Evolutionary conservation across 2,888 invertebrate genomes (phyloP), one percentile per base, ranked within the genome.

Genomic region (Cordilura impudica): DNA sequence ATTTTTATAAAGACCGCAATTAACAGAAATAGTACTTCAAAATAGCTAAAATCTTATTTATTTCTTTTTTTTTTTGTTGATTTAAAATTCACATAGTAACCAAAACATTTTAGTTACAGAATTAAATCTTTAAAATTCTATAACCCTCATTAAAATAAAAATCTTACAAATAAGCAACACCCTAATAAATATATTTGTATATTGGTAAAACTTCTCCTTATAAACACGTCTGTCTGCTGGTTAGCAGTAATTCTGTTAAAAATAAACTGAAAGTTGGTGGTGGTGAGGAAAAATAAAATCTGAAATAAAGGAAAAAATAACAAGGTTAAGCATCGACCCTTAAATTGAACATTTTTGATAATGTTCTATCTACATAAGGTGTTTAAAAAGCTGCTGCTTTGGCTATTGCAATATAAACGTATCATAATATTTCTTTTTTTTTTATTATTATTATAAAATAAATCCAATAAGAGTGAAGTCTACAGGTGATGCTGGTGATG

Each of bases 321-420:
- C 60, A 75, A 79, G 75, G 71, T 71, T 67, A 74, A 71, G 67
- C 66, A 75, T 66, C 71, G 74, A 75, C 74, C 74, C 78, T 79
- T 74, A 71, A 70, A 77, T 60, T 77, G 66, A 71, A 71, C 77
- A 79, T 71, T 58, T 66, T 70, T 31, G 53, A 58, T 66, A 54
- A 54, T 54, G 16, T 66, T 74, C 66, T 66, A 78, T 78, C 74
- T 60, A n/a, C n/a, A n/a, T 29, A 71, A 78, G 70, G 70, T 75
- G 71, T 75, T 79, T 63, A 49, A 31, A 31, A 10, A 12, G 31
- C 31, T 10, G 31, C 12, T 31, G 31, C 31, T 31, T 10, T 6
- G 31, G 10, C 10, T 31, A 31, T 31, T 6, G 31, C 31, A 10
- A 31, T 31, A 10, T 31, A 69, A 75, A 56, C 63, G 54, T 69